phyloP scores from a whole-genome alignment of 2,113 vertebrate genomes.

The Hyaena hyaena region DNA sequence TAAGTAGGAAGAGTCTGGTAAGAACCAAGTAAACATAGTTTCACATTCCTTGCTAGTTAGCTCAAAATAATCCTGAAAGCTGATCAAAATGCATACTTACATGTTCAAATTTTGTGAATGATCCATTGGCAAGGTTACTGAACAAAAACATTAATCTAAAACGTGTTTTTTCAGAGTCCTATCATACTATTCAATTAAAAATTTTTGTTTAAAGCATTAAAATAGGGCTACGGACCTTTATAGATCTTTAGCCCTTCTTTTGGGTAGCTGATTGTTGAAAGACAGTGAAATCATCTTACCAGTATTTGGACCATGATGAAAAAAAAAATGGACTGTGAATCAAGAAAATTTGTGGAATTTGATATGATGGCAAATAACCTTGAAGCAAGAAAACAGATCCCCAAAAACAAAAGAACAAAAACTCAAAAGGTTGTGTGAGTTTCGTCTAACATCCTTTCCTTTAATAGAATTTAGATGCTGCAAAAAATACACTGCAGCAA shows the following conservation, averaged over 20 bases:
- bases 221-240: not conserved
- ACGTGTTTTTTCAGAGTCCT: not conserved
- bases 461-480: slow-evolving; percentile 41
- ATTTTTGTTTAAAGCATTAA: not conserved
- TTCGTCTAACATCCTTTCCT: not conserved
- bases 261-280: not conserved
- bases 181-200: not conserved
- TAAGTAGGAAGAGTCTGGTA: not conserved
- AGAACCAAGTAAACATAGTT: not conserved
- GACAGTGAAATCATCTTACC: not conserved
- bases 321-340: not conserved
- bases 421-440: not conserved
- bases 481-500: not conserved
- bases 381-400: not conserved
- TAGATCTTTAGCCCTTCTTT: not conserved
- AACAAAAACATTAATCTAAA: not conserved
- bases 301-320: not conserved
- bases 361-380: not conserved
- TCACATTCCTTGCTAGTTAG: not conserved
- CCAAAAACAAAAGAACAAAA: not conserved
- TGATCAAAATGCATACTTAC: not conserved
- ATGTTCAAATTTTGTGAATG: slow-evolving; percentile 7
- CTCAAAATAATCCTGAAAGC: not conserved
- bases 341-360: slow-evolving; percentile 19
- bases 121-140: not conserved